Evolutionary conservation across 2,797 vertebrate species (phyloP), one percentile per base, ranked within the genome.

Genomic region (Sandelia bainsii): DNA sequence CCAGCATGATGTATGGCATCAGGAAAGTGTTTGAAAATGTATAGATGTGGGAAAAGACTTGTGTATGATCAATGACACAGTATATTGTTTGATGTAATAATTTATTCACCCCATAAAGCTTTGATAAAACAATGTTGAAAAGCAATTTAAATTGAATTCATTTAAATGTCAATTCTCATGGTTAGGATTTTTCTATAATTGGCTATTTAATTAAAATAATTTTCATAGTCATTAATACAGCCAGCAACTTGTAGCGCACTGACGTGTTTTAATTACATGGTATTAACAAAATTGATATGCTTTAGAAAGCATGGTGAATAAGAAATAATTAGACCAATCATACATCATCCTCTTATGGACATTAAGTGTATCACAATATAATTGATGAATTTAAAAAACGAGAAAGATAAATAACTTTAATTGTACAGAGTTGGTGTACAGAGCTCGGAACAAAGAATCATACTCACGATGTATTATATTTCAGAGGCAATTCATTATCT

Each of bases 131-230:
- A 98, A 97, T 98, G 97, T 98, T 99, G 97, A 98, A 97, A 98
- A 98, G 98, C 98, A 98, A 99, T 99, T 99, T 99, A 99, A 99
- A 99, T 97, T 95, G 97, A 98, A 99, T 99, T 99, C 97, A 99
- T 99, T 99, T 99, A 99, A 99, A 99, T 99, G 98, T 99, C 98
- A 99, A 96, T 98, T 99, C 97, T 97, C 97, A 98, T 99, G 98
- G 96, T 98, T 98, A 96, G 93, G 96, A 97, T 97, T 99, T 99
- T 98, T 99, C 97, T 99, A 96, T 99, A 99, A 99, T 99, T 99
- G 98, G 97, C 98, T 99, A 97, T 99, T 99, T 99, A 99, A 99
- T 99, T 99, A 99, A 99, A 99, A 99, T 98, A 98, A 99, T 99
- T 99, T 97, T 99, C 98, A 96, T 96, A 98, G 97, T 99, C 98